Conservation (phyloP, 1,140 invertebrate genomes). For the Pachypeltis micranthus region DNA sequence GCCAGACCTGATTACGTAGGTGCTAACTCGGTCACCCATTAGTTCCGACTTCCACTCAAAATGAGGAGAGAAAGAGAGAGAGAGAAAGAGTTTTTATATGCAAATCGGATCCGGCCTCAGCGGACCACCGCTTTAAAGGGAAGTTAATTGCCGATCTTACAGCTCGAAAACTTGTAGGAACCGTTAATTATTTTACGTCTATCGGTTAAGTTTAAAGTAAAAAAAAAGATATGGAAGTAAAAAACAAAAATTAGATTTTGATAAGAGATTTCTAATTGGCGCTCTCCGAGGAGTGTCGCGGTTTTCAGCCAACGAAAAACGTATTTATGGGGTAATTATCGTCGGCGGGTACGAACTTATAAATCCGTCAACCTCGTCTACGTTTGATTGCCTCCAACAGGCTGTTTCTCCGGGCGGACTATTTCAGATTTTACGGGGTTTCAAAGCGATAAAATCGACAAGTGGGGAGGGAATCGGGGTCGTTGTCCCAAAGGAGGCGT, state of each 20-base stretch:
- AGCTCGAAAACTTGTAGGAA: not conserved
- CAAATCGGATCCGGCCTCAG: not conserved
- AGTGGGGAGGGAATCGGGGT: too few species aligned
- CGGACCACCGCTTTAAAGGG: not conserved
- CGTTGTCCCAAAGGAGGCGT: too few species aligned
- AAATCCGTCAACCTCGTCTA: too few species aligned
- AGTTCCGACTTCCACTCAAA: slow-evolving; percentile 4
- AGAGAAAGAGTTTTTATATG: slow-evolving; percentile 10
- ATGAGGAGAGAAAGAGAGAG: too few species aligned
- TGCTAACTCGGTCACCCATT: slow-evolving; percentile 5
- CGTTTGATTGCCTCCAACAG: too few species aligned
- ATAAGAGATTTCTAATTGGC: not conserved
- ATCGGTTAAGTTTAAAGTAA: not conserved
- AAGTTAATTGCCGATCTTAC: not conserved
- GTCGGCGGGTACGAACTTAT: too few species aligned
- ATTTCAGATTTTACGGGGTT: too few species aligned
- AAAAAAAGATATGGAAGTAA: not conserved
- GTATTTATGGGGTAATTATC: too few species aligned
- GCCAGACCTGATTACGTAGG: slow-evolving; percentile 6
- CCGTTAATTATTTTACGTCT: not conserved
- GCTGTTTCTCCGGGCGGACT: too few species aligned
- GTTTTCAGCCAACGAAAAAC: too few species aligned
- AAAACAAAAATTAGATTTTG: not conserved
- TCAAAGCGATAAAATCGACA: too few species aligned
- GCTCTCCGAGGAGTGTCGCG: too few species aligned